Evolutionary conservation across 1,140 invertebrate species (phyloP).

Genomic region (Hylaeus volcanicus): DNA sequence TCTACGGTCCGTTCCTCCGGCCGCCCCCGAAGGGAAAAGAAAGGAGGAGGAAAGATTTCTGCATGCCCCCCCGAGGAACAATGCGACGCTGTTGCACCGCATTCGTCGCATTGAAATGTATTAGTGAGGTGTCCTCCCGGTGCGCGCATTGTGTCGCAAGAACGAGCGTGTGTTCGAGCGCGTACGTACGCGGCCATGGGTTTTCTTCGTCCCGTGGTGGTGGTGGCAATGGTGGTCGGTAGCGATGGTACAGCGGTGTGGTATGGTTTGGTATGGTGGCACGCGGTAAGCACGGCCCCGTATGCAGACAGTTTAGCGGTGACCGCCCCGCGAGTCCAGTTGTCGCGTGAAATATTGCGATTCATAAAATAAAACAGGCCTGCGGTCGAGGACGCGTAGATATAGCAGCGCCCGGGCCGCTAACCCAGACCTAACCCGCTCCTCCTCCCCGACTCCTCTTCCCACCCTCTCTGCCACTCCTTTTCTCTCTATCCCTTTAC

Average conservation of each 20-base stretch:
- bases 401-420: conserved; percentile 70
- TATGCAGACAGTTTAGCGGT: conserved; percentile 79
- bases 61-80: conserved; percentile 58
- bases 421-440: conserved; percentile 72
- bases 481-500: conserved; percentile 28
- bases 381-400: conserved; percentile 78
- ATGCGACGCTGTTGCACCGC: conserved; percentile 65
- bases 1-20: neutral
- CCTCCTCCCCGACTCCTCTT: conserved; percentile 19
- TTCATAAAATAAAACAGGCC: conserved; percentile 82
- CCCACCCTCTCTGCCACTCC: conserved; percentile 12
- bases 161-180: conserved; percentile 4
- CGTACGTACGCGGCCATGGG: neutral
- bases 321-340: conserved; percentile 76
- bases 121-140: conserved; percentile 48
- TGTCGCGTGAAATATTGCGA: conserved; percentile 81
- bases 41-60: conserved; percentile 54
- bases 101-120: conserved; percentile 60
- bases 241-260: conserved; percentile 61
- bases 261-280: conserved; percentile 70
- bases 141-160: conserved; percentile 37
- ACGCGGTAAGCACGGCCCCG: conserved; percentile 74
- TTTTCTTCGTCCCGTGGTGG: conserved; percentile 34
- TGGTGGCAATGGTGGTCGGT: conserved; percentile 52
- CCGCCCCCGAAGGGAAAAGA: conserved; percentile 27